A percentile compares a stretch with the other conserved stretches of the same genome.
phyloP scores from a whole-genome alignment of 2,113 vertebrate species.

The Chaetodon trifascialis region DNA sequence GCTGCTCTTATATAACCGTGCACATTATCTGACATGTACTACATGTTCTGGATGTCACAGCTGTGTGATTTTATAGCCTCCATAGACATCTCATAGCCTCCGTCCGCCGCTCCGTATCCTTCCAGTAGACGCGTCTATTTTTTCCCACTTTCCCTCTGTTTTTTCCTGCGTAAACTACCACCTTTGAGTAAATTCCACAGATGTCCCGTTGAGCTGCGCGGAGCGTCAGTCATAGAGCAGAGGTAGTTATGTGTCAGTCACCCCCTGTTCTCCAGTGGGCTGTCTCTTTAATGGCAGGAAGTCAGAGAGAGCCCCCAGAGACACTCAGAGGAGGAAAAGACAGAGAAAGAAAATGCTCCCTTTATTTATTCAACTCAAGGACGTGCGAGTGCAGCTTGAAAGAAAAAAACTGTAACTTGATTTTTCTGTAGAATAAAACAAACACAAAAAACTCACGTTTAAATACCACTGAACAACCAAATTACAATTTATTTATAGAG shows the following conservation, averaged over 20 bases:
- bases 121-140: background rate
- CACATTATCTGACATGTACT: slow-evolving; percentile 30
- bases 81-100: background rate
- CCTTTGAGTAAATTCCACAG: slow-evolving; percentile 66
- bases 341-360: slow-evolving; percentile 52
- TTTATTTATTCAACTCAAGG: slow-evolving; percentile 68
- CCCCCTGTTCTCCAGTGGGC: slow-evolving; percentile 65
- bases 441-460: slow-evolving; percentile 7
- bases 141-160: slow-evolving; percentile 3
- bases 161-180: slow-evolving; percentile 32
- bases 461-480: slow-evolving; percentile 1
- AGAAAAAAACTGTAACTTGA: background rate
- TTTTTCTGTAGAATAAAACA: slow-evolving; percentile 20
- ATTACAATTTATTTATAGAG: slow-evolving; percentile 35
- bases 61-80: slow-evolving; percentile 11
- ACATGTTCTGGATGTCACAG: slow-evolving; percentile 47
- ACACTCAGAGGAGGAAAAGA: slow-evolving; percentile 54
- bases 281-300: slow-evolving; percentile 84
- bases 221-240: slow-evolving; percentile 53
- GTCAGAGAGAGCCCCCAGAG: slow-evolving; percentile 69
- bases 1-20: slow-evolving; percentile 51
- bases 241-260: slow-evolving; percentile 75
- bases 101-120: background rate
- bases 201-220: slow-evolving; percentile 67
- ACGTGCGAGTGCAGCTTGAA: slow-evolving; percentile 30